Evolutionary conservation across 1,140 invertebrate species (phyloP).

Genomic region (Tetragonula clypearis): DNA sequence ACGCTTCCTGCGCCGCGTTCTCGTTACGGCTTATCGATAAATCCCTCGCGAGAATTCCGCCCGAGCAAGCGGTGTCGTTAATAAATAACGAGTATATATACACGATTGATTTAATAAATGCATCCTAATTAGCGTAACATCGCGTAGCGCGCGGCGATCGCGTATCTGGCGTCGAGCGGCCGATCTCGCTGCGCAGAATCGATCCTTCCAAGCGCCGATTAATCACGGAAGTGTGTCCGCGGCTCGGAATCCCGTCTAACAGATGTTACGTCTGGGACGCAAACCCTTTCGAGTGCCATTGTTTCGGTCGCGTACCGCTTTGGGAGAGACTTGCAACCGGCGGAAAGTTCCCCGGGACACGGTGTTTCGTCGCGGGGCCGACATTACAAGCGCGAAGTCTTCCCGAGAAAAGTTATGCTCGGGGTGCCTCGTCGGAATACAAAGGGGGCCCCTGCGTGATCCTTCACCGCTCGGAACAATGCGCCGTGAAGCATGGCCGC

Average conservation of each 20-base stretch:
- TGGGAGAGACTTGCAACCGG: conserved; percentile 46
- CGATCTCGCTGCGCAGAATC: conserved; percentile 16
- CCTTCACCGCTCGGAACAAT: conserved; percentile 64
- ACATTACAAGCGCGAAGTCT: conserved; percentile 66
- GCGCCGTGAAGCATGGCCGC: conserved; percentile 60
- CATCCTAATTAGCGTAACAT: conserved; percentile 35
- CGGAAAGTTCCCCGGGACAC: conserved; percentile 60
- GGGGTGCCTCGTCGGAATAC: conserved; percentile 63
- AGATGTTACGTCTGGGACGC: conserved; percentile 52
- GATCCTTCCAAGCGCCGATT: conserved; percentile 27
- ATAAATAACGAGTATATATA: conserved; percentile 25
- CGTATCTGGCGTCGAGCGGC: neutral
- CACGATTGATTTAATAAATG: conserved; percentile 41
- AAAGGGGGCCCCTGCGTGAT: conserved; percentile 64
- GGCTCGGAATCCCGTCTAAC: conserved; percentile 41
- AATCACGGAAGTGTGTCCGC: conserved; percentile 35
- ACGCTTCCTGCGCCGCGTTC: conserved; percentile 7
- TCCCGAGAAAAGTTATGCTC: conserved; percentile 65
- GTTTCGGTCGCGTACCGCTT: conserved; percentile 58
- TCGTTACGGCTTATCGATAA: conserved; percentile 45
- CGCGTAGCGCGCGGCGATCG: neutral
- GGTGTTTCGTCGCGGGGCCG: conserved; percentile 62
- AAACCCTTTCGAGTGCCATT: conserved; percentile 51
- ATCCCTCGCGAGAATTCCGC: conserved; percentile 14
- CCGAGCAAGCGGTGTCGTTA: conserved; percentile 6